Evolutionary conservation across 2,888 invertebrate genomes (phyloP).

Genomic region (Suillia variegata): DNA sequence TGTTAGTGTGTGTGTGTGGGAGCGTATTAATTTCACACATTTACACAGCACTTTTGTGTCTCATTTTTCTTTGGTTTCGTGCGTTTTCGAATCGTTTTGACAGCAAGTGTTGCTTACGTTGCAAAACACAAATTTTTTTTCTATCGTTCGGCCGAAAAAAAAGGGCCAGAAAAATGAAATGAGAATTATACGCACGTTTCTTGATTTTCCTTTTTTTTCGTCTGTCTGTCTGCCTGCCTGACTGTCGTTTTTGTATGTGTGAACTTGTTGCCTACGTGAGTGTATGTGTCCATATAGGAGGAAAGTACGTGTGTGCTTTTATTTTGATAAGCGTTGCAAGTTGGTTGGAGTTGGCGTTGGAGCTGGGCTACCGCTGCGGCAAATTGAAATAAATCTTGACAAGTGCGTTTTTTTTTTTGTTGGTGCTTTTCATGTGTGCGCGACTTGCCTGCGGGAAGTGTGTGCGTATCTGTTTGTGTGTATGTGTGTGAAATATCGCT

Average conservation of each 20-base stretch:
- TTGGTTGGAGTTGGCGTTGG: slow-evolving; percentile 19
- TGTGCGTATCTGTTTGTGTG: too few relatives aligned
- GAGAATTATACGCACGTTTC: slow-evolving; percentile 14
- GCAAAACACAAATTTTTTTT: background rate
- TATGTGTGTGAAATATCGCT: too few relatives aligned
- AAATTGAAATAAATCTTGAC: slow-evolving; percentile 49
- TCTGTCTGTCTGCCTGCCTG: background rate
- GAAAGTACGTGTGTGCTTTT: background rate
- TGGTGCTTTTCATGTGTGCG: too few relatives aligned
- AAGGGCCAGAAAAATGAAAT: slow-evolving; percentile 13
- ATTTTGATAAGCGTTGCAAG: slow-evolving; percentile 38
- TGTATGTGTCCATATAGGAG: slow-evolving; percentile 9
- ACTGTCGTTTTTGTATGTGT: background rate
- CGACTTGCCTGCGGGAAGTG: too few relatives aligned
- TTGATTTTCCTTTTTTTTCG: background rate
- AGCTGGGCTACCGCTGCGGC: too few relatives aligned
- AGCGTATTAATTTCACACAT: slow-evolving; percentile 45
- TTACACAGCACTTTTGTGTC: slow-evolving; percentile 44
- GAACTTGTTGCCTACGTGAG: slow-evolving; percentile 33
- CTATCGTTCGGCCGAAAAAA: slow-evolving; percentile 17
- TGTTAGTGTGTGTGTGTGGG: slow-evolving; percentile 26
- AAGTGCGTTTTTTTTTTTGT: slow-evolving; percentile 36
- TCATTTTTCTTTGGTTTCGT: slow-evolving; percentile 29
- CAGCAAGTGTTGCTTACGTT: slow-evolving; percentile 24
- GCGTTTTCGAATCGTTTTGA: background rate